Evolutionary conservation across 2,888 invertebrate species (phyloP), one percentile per base, ranked within the genome.

Genomic region (Teleiodes luculella): DNA sequence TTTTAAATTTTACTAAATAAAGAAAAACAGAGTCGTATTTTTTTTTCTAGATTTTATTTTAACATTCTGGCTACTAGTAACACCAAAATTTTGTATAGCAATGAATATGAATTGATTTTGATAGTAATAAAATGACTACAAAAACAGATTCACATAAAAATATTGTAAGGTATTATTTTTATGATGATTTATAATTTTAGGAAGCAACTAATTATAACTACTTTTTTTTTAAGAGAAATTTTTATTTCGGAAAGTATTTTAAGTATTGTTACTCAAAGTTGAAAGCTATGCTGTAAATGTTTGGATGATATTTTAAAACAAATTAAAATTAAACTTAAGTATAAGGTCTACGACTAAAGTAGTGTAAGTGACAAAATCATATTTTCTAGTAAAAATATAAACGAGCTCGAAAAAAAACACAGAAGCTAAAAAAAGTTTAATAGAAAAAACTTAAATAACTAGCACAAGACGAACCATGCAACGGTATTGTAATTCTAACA

Each of bases 391-490:
- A 41, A 52, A 45, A 57, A 52, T n/a, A n/a, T n/a, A n/a, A n/a
- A n/a, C n/a, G 63, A 65, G 68, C 68, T 54, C 28, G 59, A 67
- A 58, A 35, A 62, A 64, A 59, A 56, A 58, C 59, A 63, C 48
- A 55, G 5, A 53, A 46, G 46, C 53, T 46, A 18, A 48, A 53
- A 46, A 47, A 33, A 24, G 48, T 39, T 39, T 14, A 31, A 20
- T 24, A 45, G 28, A 39, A 8, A 35, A 41, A 36, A 49, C n/a
- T 35, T 14, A 28, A 37, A 35, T 24, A 36, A 45, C 45, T 47
- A 47, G 37, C 46, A 53, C 39, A 36, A 30, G 30, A 53, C 53
- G 49, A 13, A 41, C 28, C 28, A 49, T 24, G 36, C 45, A 4
- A n/a, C n/a, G n/a, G n/a, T 20, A 28, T 18, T 3, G 3, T 24